Percentiles rank a stretch among this genome's conserved stretches.
Conservation (phyloP, 2,113 vertebrate genomes). For the Hepsetus odoe region DNA sequence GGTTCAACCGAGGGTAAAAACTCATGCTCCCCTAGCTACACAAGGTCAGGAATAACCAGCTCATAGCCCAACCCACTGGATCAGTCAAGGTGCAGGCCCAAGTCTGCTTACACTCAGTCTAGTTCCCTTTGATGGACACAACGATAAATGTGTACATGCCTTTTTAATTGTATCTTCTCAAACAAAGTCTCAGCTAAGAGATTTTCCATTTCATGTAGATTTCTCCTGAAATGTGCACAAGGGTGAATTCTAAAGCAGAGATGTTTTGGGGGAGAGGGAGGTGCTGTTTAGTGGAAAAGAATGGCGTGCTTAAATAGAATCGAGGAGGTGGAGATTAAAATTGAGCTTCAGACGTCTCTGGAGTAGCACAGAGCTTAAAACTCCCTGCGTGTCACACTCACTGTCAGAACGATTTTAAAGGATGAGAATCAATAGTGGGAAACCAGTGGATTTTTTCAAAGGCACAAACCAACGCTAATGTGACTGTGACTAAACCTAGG, state of each 20-base stretch:
- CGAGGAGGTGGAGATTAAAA: conserved; percentile 56
- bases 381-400: conserved; percentile 42
- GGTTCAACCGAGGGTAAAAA: conserved; percentile 14
- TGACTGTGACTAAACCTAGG: conserved; percentile 36
- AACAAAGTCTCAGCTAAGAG: neutral
- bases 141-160: neutral
- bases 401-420: conserved; percentile 59
- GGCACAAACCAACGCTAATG: conserved; percentile 43
- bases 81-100: neutral
- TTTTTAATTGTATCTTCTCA: conserved; percentile 14
- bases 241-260: conserved; percentile 6
- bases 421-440: conserved; percentile 34
- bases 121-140: no score
- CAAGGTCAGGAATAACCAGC: neutral
- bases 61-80: neutral
- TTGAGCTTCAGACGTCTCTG: conserved; percentile 45
- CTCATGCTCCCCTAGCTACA: neutral
- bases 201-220: neutral
- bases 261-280: neutral
- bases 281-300: conserved; percentile 25
- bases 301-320: conserved; percentile 57
- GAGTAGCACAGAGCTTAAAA: conserved; percentile 56
- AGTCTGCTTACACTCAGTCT: neutral
- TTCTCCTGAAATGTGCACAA: neutral
- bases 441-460: conserved; percentile 54